A percentile compares a stretch with the other conserved stretches of the same genome.
phyloP scores from a whole-genome alignment of 1,140 invertebrate species.

The Drosophila orena region DNA sequence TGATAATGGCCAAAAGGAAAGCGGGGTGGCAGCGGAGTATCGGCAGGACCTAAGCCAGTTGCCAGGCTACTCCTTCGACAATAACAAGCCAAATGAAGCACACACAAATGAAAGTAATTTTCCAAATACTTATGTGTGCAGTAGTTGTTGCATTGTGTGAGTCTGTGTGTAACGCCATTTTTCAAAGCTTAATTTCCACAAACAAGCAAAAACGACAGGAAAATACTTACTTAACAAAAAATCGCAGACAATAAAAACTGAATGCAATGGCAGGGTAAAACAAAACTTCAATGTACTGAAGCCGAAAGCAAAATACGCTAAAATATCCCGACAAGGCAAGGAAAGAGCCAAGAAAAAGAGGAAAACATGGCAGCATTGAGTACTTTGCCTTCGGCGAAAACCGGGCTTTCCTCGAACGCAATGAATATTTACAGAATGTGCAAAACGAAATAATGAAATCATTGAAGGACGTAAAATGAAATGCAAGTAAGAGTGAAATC shows the following conservation, averaged over 20 bases:
- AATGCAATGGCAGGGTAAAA: slow-evolving; percentile 41
- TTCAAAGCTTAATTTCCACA: slow-evolving; percentile 80
- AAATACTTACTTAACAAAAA: slow-evolving; percentile 21
- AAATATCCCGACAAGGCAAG: slow-evolving; percentile 20
- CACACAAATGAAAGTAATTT: slow-evolving; percentile 80
- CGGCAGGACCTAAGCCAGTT: slow-evolving; percentile 3
- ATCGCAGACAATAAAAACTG: slow-evolving; percentile 35
- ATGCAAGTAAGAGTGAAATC: slow-evolving; percentile 1
- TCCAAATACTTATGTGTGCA: slow-evolving; percentile 71
- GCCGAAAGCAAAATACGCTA: slow-evolving; percentile 45
- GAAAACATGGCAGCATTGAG: slow-evolving; percentile 6
- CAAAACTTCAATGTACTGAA: slow-evolving; percentile 52
- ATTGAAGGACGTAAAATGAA: slow-evolving; percentile 12
- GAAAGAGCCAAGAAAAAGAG: not conserved
- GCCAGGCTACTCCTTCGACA: slow-evolving; percentile 43
- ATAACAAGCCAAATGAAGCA: slow-evolving; percentile 76
- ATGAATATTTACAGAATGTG: slow-evolving; percentile 46
- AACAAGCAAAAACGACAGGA: slow-evolving; percentile 52
- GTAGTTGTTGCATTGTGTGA: slow-evolving; percentile 29
- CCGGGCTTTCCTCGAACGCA: slow-evolving; percentile 10
- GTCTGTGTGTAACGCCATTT: slow-evolving; percentile 54
- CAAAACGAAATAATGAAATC: slow-evolving; percentile 25
- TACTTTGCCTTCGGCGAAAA: slow-evolving; percentile 35
- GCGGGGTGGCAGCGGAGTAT: no score
- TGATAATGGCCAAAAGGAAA: slow-evolving; percentile 49